Percentiles rank a stretch among this genome's conserved stretches.
phyloP scores from a whole-genome alignment of 2,113 vertebrate species.

The Rhea americana region DNA sequence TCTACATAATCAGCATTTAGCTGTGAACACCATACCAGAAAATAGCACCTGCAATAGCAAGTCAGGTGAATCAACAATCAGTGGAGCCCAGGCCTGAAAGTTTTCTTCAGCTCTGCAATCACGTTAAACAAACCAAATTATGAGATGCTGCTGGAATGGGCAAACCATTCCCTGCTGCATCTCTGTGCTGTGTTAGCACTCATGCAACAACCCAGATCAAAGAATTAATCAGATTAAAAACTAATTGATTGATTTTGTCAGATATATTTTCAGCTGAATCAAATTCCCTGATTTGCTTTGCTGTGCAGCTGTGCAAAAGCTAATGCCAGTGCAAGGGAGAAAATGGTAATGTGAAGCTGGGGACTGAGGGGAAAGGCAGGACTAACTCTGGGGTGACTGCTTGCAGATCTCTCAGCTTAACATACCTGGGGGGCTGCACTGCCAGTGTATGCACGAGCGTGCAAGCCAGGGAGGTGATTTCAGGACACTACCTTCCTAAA shows the following conservation, averaged over 20 bases:
- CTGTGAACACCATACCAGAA: not conserved
- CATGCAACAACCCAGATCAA: not conserved
- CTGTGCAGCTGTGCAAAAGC: not conserved
- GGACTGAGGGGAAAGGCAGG: not conserved
- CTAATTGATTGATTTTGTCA: not conserved
- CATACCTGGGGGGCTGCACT: fast-evolving
- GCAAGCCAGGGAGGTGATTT: not conserved
- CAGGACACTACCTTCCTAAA: not conserved
- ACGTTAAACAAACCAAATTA: not conserved
- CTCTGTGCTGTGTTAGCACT: not conserved
- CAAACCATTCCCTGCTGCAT: not conserved
- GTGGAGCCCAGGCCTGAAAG: not conserved
- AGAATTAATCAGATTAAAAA: not conserved
- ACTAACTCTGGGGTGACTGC: not conserved
- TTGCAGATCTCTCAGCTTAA: fast-evolving
- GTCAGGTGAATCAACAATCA: not conserved
- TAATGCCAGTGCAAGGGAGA: not conserved
- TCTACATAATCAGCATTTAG: not conserved
- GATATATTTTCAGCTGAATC: not conserved
- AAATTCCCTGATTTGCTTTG: not conserved
- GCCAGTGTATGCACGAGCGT: fast-evolving
- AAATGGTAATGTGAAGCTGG: not conserved
- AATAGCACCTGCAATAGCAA: not conserved
- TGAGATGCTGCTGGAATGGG: not conserved
- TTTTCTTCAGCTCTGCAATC: not conserved